Base-by-base conservation (phyloP, 2,113 vertebrate genomes). In the Falcunculus frontatus region DNA sequence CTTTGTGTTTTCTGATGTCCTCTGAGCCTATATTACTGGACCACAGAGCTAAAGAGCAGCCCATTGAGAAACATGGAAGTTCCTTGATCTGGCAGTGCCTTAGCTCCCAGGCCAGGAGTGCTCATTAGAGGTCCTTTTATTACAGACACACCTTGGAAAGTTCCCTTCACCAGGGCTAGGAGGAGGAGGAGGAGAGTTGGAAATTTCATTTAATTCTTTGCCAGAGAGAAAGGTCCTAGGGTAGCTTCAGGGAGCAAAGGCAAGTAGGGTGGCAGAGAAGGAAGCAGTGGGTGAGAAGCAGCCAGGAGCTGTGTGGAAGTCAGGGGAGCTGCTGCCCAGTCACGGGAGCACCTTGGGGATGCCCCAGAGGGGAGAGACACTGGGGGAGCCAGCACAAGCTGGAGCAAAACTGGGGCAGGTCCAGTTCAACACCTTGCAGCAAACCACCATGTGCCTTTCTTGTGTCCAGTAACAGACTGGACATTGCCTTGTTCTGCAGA, bases 61-160 rank as follows among this genome's bases (percentile, higher is more conserved):
- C 81, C 29, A 3, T 5, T 57, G 57, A 62, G 73, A 82, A 80
- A 76, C 55, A 13, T 37, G 82, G 69, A 73, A 79, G 69, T 59
- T 88, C 30, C 77, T 19, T 0, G 18, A 70, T 37, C 29, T 13
- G 6, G 50, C 6, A 0, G 20, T 50, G 11, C 29, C 4, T 1
- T 10, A 5, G 26, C 41, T 95, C 62, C 77, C 27, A 8, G 84
- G 42, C 62, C 19, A 84, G 52, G 70, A 77, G 75, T 30, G 79
- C 63, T 95, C 50, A 32, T 81, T 57, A 87, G 70, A 68, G 32
- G 65, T 68, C 72, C 60, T 81, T 68, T 85, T 37, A 79, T 79
- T 83, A 29, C 63, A 78, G 96, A 77, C 89, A 91, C 95, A 89
- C 96, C 95, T 95, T 87, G 90, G 83, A 96, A 94, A 95, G 84